These are phyloP conservation scores for Ormyrus rosae DNA, from an alignment of 2,888 invertebrate species.

Conservation along the genomic window DNA sequence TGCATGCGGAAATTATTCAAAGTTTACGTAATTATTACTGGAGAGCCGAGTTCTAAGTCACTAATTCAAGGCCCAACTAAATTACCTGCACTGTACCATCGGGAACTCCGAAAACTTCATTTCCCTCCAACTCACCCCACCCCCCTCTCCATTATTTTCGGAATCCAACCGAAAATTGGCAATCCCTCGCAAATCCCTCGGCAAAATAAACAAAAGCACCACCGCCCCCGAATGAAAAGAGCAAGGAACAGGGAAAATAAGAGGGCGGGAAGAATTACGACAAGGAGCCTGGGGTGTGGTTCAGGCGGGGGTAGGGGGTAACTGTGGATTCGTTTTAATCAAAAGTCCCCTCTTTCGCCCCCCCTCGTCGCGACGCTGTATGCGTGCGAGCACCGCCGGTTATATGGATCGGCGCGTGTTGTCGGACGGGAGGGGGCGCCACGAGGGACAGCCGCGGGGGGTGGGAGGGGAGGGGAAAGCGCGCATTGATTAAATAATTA, in stretches of 20 bases:
- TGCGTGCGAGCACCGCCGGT: background rate
- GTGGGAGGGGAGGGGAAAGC: background rate
- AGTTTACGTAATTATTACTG: too few species aligned
- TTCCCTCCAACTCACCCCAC: too few species aligned
- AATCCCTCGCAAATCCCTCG: too few species aligned
- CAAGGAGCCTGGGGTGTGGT: conserved; percentile 47
- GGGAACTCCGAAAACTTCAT: too few species aligned
- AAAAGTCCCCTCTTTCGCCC: conserved; percentile 46
- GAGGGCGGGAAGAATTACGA: background rate
- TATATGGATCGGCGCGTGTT: conserved; percentile 30
- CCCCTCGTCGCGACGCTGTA: background rate
- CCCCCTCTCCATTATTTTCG: too few species aligned
- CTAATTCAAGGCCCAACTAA: too few species aligned
- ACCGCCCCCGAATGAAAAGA: background rate
- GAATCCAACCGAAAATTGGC: too few species aligned
- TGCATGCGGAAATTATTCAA: too few species aligned
- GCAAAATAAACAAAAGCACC: background rate
- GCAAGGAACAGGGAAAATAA: background rate
- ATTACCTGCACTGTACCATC: too few species aligned
- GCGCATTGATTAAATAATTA: conserved; percentile 53
- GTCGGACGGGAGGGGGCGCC: conserved; percentile 20
- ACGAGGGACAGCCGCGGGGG: background rate
- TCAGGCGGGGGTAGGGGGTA: background rate
- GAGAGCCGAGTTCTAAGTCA: too few species aligned
- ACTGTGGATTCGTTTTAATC: conserved; percentile 60